These are phyloP conservation scores for Meloidogyne chitwoodi DNA, from an alignment of 1,140 invertebrate genomes.

Conservation along the genomic window DNA sequence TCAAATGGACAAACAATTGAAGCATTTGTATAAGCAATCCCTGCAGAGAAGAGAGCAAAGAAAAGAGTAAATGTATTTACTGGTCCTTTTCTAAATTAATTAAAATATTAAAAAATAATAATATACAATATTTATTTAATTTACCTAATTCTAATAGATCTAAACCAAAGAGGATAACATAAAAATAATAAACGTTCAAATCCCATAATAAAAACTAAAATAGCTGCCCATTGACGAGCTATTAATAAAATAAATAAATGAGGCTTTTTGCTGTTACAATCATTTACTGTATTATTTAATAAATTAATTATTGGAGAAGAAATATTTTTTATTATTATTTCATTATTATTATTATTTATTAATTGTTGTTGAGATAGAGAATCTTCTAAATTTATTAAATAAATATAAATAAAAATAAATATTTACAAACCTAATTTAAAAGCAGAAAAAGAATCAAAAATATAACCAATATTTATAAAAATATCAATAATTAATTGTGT, in stretches of 20 bases:
- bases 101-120: background rate
- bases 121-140: background rate
- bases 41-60: conserved; percentile 15
- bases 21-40: conserved; percentile 13
- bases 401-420: too few species aligned
- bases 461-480: conserved; percentile 3
- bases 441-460: conserved; percentile 9
- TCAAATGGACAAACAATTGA: background rate
- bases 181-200: conserved; percentile 7
- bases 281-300: conserved; percentile 6
- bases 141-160: conserved; percentile 5
- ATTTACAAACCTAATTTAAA: background rate
- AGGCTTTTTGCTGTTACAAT: background rate
- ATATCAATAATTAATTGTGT: conserved; percentile 11
- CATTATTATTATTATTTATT: background rate
- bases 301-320: background rate
- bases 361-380: background rate
- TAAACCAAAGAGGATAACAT: conserved; percentile 12
- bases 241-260: conserved; percentile 1
- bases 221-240: conserved; percentile 10
- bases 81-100: background rate
- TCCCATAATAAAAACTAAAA: conserved; percentile 14
- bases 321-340: background rate
- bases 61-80: conserved; percentile 4
- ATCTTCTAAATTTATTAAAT: too few species aligned